These are phyloP conservation scores for Gisinianus flammeolus DNA, from an alignment of 2,888 invertebrate genomes.

Conservation along the genomic window DNA sequence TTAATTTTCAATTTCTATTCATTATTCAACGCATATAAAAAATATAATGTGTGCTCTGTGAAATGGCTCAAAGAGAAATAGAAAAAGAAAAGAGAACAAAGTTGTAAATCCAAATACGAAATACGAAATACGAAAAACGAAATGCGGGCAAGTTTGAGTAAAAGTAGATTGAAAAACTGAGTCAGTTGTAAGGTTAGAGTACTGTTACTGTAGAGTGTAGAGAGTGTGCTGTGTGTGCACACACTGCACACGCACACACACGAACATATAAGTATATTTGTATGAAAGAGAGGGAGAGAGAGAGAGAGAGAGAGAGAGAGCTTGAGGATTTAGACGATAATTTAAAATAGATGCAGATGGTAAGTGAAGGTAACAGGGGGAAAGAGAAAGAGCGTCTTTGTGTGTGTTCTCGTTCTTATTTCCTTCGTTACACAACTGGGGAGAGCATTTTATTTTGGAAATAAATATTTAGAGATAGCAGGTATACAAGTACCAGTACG, in stretches of 20 bases:
- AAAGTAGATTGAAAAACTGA: no score
- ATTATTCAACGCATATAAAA: no score
- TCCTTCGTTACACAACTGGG: constrained; percentile 14
- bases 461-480: constrained; percentile 21
- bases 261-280: not conserved
- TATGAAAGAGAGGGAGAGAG: no score
- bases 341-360: constrained; percentile 20
- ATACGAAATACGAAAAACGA: no score
- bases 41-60: not conserved
- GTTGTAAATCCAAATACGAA: no score
- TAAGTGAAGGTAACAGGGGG: constrained; percentile 1
- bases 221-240: no score
- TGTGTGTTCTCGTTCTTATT: constrained; percentile 15
- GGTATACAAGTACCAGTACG: constrained; percentile 1
- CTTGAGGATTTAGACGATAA: constrained; percentile 8
- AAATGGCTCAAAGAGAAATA: not conserved
- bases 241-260: not conserved
- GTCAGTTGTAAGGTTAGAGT: no score
- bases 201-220: not conserved
- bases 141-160: no score
- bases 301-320: not conserved
- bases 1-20: no score
- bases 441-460: constrained; percentile 13
- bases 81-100: not conserved
- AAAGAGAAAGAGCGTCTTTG: constrained; percentile 11